phyloP scores from a whole-genome alignment of 2,888 invertebrate genomes.

The Holacanthella duospinosa region DNA sequence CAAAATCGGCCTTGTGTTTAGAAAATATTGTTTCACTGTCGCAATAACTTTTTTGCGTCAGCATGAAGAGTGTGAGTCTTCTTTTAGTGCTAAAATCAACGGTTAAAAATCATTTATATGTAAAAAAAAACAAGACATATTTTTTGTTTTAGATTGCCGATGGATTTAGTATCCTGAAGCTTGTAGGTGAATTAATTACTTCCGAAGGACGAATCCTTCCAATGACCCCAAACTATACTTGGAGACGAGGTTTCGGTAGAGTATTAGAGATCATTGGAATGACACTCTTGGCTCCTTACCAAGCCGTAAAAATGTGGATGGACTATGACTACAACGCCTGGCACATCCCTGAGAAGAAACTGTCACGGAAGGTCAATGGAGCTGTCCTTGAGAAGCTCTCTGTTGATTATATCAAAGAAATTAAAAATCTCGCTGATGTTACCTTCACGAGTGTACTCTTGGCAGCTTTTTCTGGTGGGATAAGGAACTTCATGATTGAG shows the following conservation, averaged over 20 bases:
- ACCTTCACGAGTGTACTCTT: constrained; percentile 14
- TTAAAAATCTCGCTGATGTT: constrained; percentile 12
- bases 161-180: constrained; percentile 6
- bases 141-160: constrained; percentile 1
- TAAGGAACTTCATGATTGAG: constrained; percentile 18
- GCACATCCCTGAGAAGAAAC: constrained; percentile 13
- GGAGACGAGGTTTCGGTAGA: background rate
- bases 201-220: background rate
- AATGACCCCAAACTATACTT: background rate
- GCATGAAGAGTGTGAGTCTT: too few relatives aligned
- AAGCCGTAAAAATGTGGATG: background rate
- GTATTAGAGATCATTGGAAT: background rate
- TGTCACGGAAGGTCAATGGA: constrained; percentile 9
- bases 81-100: too few relatives aligned
- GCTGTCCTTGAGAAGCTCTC: constrained; percentile 9
- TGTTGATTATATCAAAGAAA: constrained; percentile 15
- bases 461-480: constrained; percentile 16
- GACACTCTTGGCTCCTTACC: background rate
- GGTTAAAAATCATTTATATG: too few relatives aligned
- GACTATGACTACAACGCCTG: constrained; percentile 18
- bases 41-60: too few relatives aligned
- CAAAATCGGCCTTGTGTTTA: too few relatives aligned
- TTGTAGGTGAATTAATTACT: background rate
- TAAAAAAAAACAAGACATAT: background rate
- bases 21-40: too few relatives aligned